Evolutionary conservation across 2,113 vertebrate genomes (phyloP), one percentile per base, ranked within the genome.

Genomic region (Salvelinus alpinus): DNA sequence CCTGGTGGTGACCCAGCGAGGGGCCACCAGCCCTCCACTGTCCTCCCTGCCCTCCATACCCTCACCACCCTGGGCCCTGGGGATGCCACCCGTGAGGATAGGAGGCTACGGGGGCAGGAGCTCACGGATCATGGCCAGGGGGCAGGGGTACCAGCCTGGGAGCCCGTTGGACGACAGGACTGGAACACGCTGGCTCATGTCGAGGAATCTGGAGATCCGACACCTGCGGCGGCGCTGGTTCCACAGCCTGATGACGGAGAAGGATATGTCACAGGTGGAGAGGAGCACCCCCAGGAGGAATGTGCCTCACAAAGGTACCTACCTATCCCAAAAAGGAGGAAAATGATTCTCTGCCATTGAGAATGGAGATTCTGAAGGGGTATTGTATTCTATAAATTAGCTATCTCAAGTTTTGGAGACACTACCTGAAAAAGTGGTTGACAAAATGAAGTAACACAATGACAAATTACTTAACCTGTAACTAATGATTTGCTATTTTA

Each of bases 221-320:
- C 94, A 91, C 75, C 75, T 95, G 66, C 80, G 95, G 1, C 89
- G 94, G 0, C 92, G 93, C 60, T 95, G 95, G 95, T 92, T 95
- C 29, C 94, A 93, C 74, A 91, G 84, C 77, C 80, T 94, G 64
- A 80, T 89, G 77, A 87, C 87, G 0, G 93, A 95, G 0, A 85
- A 90, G 83, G 92, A 94, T 70, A 64, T 38, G 14, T 89, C 88
- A 3, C 27, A 75, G 16, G 78, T 1, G 82, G 91, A 4, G 80
- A 80, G 0, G 67, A 65, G 0, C 83, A 85, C 24, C 29, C 83
- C 0, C 84, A 86, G 74, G 83, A 76, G 0, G 29, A 81, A 71
- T 82, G 81, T 80, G 72, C 69, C 44, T 7, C 84, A 0, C 90
- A 91, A 79, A 94, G 95, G 95, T 96, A 91, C 51, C 51, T 18